A percentile compares a stretch with the other conserved stretches of the same genome.
These are phyloP conservation scores for Phrynocephalus versicolor DNA, from an alignment of 2,113 vertebrate genomes.

Conservation along the genomic window DNA sequence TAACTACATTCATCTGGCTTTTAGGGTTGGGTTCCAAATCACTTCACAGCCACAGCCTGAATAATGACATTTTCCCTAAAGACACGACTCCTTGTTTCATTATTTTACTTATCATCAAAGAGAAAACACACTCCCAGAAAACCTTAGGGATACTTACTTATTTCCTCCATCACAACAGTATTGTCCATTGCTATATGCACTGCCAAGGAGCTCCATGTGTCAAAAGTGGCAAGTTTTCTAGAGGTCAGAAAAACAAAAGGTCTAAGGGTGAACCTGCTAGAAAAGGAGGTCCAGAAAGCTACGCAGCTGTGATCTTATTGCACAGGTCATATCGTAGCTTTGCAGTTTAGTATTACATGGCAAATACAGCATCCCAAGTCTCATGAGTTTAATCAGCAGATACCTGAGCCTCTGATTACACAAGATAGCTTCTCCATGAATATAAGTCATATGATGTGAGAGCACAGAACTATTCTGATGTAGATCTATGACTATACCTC, in stretches of 20 bases:
- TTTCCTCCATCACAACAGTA: conserved; percentile 97
- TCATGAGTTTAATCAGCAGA: neutral
- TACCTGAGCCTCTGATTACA: neutral
- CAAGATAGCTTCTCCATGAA: neutral
- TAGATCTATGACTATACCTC: neutral
- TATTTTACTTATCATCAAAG: neutral
- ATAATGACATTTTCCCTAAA: neutral
- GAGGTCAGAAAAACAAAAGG: conserved; percentile 5
- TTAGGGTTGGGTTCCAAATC: neutral
- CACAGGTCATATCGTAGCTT: neutral
- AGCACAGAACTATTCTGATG: neutral
- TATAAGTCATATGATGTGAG: neutral
- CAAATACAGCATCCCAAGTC: neutral
- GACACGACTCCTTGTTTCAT: neutral
- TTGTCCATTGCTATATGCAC: conserved; percentile 99
- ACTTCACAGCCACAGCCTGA: neutral
- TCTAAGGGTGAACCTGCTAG: neutral
- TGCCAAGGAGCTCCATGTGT: conserved; percentile 92
- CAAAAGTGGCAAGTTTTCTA: conserved; percentile 94
- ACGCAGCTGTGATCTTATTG: neutral
- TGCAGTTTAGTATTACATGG: neutral
- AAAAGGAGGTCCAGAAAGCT: neutral
- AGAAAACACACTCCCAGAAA: neutral
- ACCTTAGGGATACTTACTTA: conserved; percentile 82
- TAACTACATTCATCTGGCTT: neutral